A percentile compares a stretch with the other conserved stretches of the same genome.
Conservation (phyloP, 92 coral and sea anemone genomes). For the Epizoanthus rinbou region DNA sequence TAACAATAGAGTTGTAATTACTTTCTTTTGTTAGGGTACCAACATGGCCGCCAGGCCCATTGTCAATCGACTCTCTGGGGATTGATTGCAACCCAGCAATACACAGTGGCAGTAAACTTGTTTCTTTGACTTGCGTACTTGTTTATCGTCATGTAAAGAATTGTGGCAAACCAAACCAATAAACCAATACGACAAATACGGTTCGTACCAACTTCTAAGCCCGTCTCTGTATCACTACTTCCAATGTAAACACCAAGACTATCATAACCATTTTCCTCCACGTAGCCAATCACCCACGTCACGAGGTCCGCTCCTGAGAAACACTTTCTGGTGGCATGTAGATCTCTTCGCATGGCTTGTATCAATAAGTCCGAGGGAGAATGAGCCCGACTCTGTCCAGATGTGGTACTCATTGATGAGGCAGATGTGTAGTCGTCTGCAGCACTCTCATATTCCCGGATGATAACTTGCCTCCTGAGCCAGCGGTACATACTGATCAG, state of each 20-base stretch:
- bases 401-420: conserved; percentile 66
- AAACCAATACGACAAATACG: no score
- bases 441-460: conserved; percentile 40
- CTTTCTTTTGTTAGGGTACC: no score
- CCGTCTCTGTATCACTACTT: conserved; percentile 73
- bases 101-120: no score
- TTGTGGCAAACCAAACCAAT: no score
- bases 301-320: conserved; percentile 79
- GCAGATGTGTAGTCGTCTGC: conserved; percentile 56
- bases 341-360: conserved; percentile 69
- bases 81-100: no score
- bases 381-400: conserved; percentile 69
- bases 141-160: no score
- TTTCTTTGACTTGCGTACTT: no score
- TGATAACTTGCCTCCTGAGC: conserved; percentile 66
- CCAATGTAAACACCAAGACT: conserved; percentile 88
- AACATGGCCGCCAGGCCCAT: no score
- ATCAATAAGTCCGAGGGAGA: conserved; percentile 77
- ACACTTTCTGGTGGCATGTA: conserved; percentile 78
- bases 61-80: no score
- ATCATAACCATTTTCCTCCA: conserved; percentile 61
- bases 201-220: conserved; percentile 72
- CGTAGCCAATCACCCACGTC: conserved; percentile 67
- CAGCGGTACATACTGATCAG: conserved; percentile 70
- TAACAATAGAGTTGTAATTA: no score